Evolutionary conservation across 2,888 invertebrate species (phyloP).

Genomic region (Orthosia cruda): DNA sequence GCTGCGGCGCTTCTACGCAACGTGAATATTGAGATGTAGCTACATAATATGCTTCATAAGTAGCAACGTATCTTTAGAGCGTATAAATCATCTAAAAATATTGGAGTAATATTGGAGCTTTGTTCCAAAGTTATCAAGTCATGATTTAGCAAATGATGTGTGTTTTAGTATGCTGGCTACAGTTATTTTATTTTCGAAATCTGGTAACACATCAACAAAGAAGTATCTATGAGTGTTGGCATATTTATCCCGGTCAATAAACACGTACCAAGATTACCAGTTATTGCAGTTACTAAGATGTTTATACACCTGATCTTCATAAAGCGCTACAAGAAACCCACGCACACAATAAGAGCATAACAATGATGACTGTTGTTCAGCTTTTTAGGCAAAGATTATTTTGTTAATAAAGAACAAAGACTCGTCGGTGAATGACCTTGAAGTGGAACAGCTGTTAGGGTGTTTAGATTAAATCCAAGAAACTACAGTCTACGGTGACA

Average conservation of each 20-base stretch:
- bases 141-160: too few relatives aligned
- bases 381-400: slow-evolving; percentile 10
- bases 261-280: neutral
- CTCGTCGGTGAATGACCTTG: neutral
- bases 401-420: neutral
- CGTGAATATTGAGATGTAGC: neutral
- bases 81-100: neutral
- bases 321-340: neutral
- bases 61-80: too few relatives aligned
- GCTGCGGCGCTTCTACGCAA: neutral
- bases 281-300: neutral
- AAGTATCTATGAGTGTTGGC: neutral
- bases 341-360: neutral
- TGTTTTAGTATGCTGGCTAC: too few relatives aligned
- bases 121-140: too few relatives aligned
- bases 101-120: too few relatives aligned
- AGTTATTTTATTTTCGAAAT: neutral
- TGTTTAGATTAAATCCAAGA: slow-evolving; percentile 4
- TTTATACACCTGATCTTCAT: slow-evolving; percentile 2
- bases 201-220: neutral
- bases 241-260: slow-evolving; percentile 2
- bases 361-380: neutral
- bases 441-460: neutral
- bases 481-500: neutral
- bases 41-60: too few relatives aligned